A percentile compares a stretch with the other conserved stretches of the same genome.
Evolutionary conservation across 2,113 vertebrate genomes (phyloP).

Genomic region (Oncorhynchus kisutch): DNA sequence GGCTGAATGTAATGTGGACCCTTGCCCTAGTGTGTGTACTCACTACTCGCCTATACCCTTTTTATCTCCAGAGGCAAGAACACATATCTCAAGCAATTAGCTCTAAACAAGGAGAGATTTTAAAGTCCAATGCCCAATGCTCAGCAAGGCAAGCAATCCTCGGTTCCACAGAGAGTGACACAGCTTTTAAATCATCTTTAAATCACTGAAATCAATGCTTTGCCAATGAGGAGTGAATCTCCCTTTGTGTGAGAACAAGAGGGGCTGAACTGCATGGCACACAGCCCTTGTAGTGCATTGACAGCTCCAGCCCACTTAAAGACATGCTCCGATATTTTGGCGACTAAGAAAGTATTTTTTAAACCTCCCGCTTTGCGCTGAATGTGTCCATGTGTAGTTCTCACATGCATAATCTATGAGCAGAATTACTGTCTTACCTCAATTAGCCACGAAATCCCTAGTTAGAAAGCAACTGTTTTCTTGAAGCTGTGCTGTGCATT

Average conservation of each 20-base stretch:
- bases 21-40: neutral
- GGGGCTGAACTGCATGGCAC: neutral
- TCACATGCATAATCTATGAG: too few species aligned
- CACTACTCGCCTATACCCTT: neutral
- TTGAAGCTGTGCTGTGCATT: too few species aligned
- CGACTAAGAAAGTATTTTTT: too few species aligned
- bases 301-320: slow-evolving; percentile 10
- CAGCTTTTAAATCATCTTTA: slow-evolving; percentile 7
- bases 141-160: neutral
- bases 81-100: slow-evolving; percentile 32
- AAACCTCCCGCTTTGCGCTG: too few species aligned
- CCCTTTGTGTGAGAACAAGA: slow-evolving; percentile 1
- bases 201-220: slow-evolving; percentile 22
- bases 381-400: too few species aligned
- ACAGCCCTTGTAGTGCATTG: neutral
- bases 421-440: too few species aligned
- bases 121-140: slow-evolving; percentile 10
- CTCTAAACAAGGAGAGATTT: slow-evolving; percentile 17
- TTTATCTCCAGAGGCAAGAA: slow-evolving; percentile 1
- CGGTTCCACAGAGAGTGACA: neutral
- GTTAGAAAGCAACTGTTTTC: too few species aligned
- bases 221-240: slow-evolving; percentile 1
- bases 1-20: too few species aligned
- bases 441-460: too few species aligned
- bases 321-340: neutral